Conservation (phyloP, 2,888 invertebrate genomes). For the Cephus runcator region DNA sequence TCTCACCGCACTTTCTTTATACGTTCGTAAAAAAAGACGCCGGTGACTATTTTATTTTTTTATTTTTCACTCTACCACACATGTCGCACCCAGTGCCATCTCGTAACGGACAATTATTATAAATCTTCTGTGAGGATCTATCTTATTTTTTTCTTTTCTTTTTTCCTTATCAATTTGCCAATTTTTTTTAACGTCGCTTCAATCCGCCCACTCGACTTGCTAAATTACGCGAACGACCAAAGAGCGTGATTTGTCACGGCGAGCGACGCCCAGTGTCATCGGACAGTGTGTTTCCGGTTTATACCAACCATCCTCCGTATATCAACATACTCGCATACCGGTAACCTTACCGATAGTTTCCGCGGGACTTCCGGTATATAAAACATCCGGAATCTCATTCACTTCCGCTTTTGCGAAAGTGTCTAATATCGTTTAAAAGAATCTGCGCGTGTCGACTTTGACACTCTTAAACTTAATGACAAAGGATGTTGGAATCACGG, state of each 20-base stretch:
- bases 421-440: background rate
- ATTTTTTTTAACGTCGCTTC: background rate
- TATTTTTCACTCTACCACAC: background rate
- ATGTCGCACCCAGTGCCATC: background rate
- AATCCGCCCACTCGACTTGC: background rate
- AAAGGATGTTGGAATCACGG: slow-evolving; percentile 9
- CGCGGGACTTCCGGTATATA: background rate
- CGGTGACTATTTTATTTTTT: background rate
- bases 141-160: slow-evolving; percentile 12
- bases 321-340: background rate
- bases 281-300: background rate
- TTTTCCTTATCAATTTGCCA: background rate
- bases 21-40: background rate
- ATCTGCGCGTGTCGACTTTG: background rate
- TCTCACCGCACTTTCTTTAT: background rate
- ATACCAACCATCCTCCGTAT: background rate
- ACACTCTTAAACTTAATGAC: background rate
- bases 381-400: background rate
- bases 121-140: background rate
- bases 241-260: background rate
- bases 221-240: background rate
- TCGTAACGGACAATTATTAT: background rate
- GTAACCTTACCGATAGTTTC: background rate
- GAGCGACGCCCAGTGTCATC: background rate
- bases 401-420: background rate